Base-by-base conservation (phyloP, 2,888 invertebrate genomes). In the Opisthograptis luteolata region DNA sequence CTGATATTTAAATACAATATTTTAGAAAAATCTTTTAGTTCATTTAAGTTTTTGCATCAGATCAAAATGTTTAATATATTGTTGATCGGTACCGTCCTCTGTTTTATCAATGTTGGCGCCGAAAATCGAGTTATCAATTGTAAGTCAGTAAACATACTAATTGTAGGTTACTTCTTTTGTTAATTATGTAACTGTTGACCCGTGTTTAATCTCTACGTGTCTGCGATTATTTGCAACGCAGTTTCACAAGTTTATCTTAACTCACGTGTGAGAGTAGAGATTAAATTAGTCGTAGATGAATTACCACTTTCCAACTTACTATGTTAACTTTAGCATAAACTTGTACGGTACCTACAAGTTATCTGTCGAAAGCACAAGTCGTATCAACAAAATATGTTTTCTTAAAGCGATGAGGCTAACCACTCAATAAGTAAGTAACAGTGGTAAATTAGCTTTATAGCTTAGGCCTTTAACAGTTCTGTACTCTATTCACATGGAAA, bases 101-200 rank as follows among this genome's bases (percentile, higher is more conserved):
- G 10, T 32, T 32, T 49, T 39, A 28, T 37, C 3, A 32, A 17
- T 19, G 68, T 61, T 13, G 66, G 60, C 1, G 32, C 42, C 3
- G 65, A 74, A 22, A 73, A 70, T 24, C 59, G 55, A 20, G 68
- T 73, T 44, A 78, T 84, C 25, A 80, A 82, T 40, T 82, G 83
- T 84, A 64, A 82, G 83, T 78, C 53, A 27, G 34, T 2, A 22
- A 35, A 8, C 20, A 20, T 20, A 3, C 7, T 34, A 25, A 10
- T 9, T 9, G n/a, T 22, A 8, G 4, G 9, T 36, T 40, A 44
- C 36, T 10, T 0, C 19, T 22, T 39, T 46, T 39, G 40, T 28
- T 15, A 15, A 15, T 35, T 47, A 28, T 17, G 10, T 28, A 41
- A 51, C 40, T 15, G 13, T 36, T 51, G 24, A 44, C 41, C 48